Conservation (phyloP, 2,888 invertebrate genomes). For the Halictus quadricinctus region DNA sequence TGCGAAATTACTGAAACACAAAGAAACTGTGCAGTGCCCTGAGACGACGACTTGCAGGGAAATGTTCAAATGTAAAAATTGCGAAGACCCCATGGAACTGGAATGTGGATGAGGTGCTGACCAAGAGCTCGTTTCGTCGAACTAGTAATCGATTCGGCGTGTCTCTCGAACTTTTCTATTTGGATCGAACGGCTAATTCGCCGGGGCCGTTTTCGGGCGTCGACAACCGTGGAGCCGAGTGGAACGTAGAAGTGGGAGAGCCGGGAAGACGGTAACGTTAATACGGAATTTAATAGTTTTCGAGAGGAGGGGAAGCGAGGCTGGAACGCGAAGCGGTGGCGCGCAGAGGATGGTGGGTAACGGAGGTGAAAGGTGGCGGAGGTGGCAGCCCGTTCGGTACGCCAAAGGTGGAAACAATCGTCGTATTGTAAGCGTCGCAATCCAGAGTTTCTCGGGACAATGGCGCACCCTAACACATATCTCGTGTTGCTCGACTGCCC, state of each 20-base stretch:
- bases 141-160: neutral
- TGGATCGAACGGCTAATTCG: slow-evolving; percentile 18
- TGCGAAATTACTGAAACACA: too few species aligned
- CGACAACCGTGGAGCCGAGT: neutral
- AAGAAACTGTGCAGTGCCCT: too few species aligned
- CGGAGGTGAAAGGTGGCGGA: slow-evolving; percentile 66
- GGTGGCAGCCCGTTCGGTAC: slow-evolving; percentile 70
- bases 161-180: neutral
- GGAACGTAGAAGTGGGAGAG: slow-evolving; percentile 18
- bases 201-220: slow-evolving; percentile 19
- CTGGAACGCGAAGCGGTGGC: slow-evolving; percentile 33
- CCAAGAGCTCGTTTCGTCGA: neutral
- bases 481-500: slow-evolving; percentile 70
- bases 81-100: neutral
- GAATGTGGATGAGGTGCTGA: neutral
- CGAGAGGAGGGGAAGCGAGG: slow-evolving; percentile 46
- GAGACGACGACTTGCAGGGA: neutral
- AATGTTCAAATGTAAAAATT: neutral
- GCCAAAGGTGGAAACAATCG: slow-evolving; percentile 79
- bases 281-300: slow-evolving; percentile 78
- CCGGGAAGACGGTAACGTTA: slow-evolving; percentile 68
- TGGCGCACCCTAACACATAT: slow-evolving; percentile 75
- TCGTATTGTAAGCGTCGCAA: slow-evolving; percentile 79
- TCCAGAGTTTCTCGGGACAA: slow-evolving; percentile 77
- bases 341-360: slow-evolving; percentile 22